These are phyloP conservation scores for Stenodema calcarata DNA, from an alignment of 2,888 invertebrate species.

Conservation along the genomic window DNA sequence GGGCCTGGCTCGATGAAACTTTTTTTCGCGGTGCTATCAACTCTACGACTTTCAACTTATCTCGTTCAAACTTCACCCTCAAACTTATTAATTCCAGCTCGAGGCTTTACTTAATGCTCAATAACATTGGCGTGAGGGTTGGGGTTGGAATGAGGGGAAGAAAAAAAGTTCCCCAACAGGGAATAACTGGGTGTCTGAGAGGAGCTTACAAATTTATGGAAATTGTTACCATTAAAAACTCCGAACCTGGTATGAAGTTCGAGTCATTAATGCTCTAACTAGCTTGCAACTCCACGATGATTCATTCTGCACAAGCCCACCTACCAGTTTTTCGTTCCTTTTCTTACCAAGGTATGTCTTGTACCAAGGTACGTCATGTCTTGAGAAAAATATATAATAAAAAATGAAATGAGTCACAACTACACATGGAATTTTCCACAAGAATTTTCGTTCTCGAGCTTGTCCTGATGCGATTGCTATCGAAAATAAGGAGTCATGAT, in stretches of 20 bases:
- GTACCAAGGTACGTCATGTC: no score
- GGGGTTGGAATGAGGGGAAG: not conserved
- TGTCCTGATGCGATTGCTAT: no score
- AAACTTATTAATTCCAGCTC: conserved; percentile 5
- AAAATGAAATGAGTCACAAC: no score
- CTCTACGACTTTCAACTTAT: conserved; percentile 14
- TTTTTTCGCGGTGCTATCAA: not conserved
- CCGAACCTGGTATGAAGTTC: not conserved
- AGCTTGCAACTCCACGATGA: not conserved
- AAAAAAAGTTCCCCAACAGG: not conserved
- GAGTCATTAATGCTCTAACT: not conserved
- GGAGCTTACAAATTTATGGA: conserved; percentile 5
- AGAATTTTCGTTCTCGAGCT: no score
- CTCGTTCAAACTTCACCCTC: conserved; percentile 17
- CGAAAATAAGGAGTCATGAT: no score
- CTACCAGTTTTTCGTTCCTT: no score
- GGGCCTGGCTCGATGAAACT: not conserved
- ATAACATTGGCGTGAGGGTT: not conserved
- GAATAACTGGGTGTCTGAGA: not conserved
- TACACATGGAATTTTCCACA: no score
- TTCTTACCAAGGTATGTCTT: no score
- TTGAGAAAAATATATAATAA: no score
- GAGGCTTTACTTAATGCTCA: conserved; percentile 15
- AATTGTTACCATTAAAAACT: conserved; percentile 5
- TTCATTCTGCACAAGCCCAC: not conserved